Percentiles rank a stretch among this genome's conserved stretches.
These are phyloP conservation scores for Lerema accius DNA, from an alignment of 1,140 invertebrate species.

Conservation along the genomic window DNA sequence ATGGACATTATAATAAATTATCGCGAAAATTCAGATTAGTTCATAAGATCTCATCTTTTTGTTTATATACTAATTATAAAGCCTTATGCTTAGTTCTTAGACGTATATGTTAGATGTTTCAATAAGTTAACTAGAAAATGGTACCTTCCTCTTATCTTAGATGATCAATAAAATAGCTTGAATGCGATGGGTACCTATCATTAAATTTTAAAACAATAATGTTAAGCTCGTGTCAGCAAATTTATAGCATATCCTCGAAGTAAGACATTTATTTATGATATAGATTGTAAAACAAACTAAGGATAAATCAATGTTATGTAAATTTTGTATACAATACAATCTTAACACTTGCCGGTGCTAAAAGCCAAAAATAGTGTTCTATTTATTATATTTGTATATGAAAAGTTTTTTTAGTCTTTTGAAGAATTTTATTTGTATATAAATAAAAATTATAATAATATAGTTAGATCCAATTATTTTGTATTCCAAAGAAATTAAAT, in stretches of 20 bases:
- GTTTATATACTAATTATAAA: constrained; percentile 78
- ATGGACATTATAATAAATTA: constrained; percentile 79
- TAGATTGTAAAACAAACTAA: neutral
- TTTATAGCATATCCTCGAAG: constrained; percentile 27
- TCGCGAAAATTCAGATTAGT: constrained; percentile 74
- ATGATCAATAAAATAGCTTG: constrained; percentile 40
- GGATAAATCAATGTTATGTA: constrained; percentile 15
- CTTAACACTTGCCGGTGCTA: constrained; percentile 12
- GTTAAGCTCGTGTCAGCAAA: constrained; percentile 58
- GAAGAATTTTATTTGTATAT: constrained; percentile 15
- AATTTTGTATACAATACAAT: constrained; percentile 28
- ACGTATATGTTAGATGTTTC: constrained; percentile 63
- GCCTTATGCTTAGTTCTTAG: constrained; percentile 54
- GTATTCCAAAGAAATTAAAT: constrained; percentile 17
- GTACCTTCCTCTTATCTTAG: constrained; percentile 53
- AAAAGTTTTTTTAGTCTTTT: constrained; percentile 28
- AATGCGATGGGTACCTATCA: constrained; percentile 41
- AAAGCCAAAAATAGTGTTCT: constrained; percentile 23
- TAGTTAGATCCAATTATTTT: constrained; percentile 14
- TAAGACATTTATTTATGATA: constrained; percentile 12
- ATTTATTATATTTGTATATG: constrained; percentile 23
- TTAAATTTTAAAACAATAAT: constrained; percentile 52
- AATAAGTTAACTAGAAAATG: constrained; percentile 55
- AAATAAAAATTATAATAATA: constrained; percentile 3
- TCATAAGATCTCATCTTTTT: constrained; percentile 78